Percentiles rank a stretch among this genome's conserved stretches.
Evolutionary conservation across 2,888 invertebrate genomes (phyloP).

Genomic region (Vesta saturnalis): DNA sequence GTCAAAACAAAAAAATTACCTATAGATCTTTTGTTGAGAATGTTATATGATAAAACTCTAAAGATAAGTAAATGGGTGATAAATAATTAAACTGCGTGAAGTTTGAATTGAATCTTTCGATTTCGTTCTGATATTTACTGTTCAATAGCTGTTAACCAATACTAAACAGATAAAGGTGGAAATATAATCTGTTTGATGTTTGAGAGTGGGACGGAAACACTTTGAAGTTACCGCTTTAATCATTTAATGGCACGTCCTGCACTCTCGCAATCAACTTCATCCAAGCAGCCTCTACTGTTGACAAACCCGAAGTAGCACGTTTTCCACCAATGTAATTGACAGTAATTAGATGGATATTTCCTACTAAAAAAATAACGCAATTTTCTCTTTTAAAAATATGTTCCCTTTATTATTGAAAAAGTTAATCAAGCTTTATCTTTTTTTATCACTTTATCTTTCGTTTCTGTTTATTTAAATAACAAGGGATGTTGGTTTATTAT

Average conservation of each 20-base stretch:
- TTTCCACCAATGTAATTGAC: conserved; percentile 17
- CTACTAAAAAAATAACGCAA: conserved; percentile 14
- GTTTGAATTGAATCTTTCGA: conserved; percentile 6
- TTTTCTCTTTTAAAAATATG: background rate
- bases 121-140: conserved; percentile 25
- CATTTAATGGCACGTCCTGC: conserved; percentile 48
- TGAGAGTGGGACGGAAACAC: conserved; percentile 35
- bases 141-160: conserved; percentile 24
- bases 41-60: no score
- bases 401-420: no score
- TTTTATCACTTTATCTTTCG: background rate
- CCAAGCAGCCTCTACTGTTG: conserved; percentile 34
- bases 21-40: no score
- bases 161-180: conserved; percentile 29
- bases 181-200: conserved; percentile 37
- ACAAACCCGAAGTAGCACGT: conserved; percentile 24
- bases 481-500: background rate
- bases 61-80: background rate
- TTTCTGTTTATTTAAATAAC: background rate
- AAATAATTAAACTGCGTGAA: background rate
- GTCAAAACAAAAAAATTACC: no score
- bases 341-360: conserved; percentile 11
- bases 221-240: conserved; percentile 50
- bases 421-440: no score
- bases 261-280: conserved; percentile 41